These are phyloP conservation scores for Gila orcuttii DNA, from an alignment of 2,113 vertebrate genomes.

Conservation along the genomic window DNA sequence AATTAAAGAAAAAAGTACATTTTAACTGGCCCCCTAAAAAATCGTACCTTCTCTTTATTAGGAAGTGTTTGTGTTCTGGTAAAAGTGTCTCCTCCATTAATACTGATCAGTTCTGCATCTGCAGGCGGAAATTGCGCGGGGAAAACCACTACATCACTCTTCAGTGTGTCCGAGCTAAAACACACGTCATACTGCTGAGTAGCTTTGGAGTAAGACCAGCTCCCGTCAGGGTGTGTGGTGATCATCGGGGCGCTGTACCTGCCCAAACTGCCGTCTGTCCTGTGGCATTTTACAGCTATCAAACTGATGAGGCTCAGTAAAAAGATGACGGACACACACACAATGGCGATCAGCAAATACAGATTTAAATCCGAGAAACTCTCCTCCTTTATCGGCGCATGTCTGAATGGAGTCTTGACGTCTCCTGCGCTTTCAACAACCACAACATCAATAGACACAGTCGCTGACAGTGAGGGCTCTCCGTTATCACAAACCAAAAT, in stretches of 20 bases:
- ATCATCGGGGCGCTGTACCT: conserved; percentile 69
- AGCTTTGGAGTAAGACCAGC: conserved; percentile 73
- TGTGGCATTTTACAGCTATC: conserved; percentile 68
- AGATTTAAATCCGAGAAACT: conserved; percentile 69
- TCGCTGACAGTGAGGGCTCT: conserved; percentile 70
- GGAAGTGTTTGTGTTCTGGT: conserved; percentile 70
- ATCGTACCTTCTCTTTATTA: conserved; percentile 61
- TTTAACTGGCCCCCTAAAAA: neutral
- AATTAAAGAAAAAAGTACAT: neutral
- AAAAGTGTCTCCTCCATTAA: conserved; percentile 68
- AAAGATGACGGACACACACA: conserved; percentile 69
- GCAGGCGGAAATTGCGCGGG: conserved; percentile 59
- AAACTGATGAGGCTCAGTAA: conserved; percentile 70
- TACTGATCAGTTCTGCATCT: conserved; percentile 73
- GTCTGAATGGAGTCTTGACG: conserved; percentile 65
- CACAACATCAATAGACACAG: conserved; percentile 71
- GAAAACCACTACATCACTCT: conserved; percentile 72
- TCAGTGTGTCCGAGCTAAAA: conserved; percentile 73
- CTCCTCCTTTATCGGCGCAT: conserved; percentile 62
- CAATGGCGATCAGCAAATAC: conserved; percentile 69
- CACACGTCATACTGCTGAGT: conserved; percentile 74
- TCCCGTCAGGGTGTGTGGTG: conserved; percentile 73
- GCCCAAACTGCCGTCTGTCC: conserved; percentile 62
- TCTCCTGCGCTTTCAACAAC: conserved; percentile 68
- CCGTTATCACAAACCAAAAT: conserved; percentile 71